Evolutionary conservation across 2,113 vertebrate species (phyloP).

Genomic region (Fukomys damarensis): DNA sequence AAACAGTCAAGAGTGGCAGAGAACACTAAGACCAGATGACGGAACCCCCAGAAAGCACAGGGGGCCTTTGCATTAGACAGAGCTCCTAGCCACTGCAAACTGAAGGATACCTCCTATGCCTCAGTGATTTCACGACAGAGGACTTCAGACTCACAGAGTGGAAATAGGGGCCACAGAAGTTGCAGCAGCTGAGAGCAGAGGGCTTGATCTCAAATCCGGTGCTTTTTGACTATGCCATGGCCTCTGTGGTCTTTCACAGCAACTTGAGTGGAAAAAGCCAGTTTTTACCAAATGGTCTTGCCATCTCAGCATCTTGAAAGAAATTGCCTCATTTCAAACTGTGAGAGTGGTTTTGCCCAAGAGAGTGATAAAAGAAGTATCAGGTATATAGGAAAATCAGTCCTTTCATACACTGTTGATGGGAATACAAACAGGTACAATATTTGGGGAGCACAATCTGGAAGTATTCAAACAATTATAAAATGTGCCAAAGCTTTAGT

Average conservation of each 20-base stretch:
- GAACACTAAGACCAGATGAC: not conserved
- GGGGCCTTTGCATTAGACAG: too few species aligned
- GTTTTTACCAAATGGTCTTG: conserved; percentile 1
- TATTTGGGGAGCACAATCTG: not conserved
- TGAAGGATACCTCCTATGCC: not conserved
- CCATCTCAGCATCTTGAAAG: conserved; percentile 33
- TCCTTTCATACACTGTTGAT: not conserved
- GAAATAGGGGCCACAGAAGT: not conserved
- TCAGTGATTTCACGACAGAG: not conserved
- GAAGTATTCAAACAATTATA: not conserved
- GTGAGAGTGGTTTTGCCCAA: not conserved
- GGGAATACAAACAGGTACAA: not conserved
- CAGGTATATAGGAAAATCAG: not conserved
- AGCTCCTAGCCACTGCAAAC: not conserved
- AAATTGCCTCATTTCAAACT: conserved; percentile 11
- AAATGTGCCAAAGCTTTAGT: not conserved
- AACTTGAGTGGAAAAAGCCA: not conserved
- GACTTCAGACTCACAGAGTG: not conserved
- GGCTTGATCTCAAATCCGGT: not conserved
- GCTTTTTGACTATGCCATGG: not conserved
- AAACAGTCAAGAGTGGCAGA: not conserved
- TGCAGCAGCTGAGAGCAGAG: not conserved
- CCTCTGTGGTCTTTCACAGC: not conserved
- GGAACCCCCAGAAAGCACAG: fast-evolving
- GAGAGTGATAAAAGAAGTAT: not conserved